Evolutionary conservation across 2,113 vertebrate genomes (phyloP), one percentile per base, ranked within the genome.

Genomic region (Silurus asotus): DNA sequence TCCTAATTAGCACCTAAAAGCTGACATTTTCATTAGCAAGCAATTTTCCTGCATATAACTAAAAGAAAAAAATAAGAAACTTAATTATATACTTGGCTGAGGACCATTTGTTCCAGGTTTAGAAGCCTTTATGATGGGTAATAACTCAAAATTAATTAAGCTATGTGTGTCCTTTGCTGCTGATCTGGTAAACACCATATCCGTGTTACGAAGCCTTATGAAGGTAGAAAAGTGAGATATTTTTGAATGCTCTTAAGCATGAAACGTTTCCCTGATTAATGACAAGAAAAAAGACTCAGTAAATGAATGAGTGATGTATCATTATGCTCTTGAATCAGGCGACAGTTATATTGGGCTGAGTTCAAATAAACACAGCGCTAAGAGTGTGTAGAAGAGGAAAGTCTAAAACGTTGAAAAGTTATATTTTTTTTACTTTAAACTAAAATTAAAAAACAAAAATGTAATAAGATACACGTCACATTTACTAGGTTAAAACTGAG

Each of bases 21-120:
- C 56, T 90, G 89, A 90, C 88, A 90, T 90, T 89, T 89, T 89
- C 90, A 87, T 89, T 83, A 88, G 83, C 4, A 74, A n/a, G 72
- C 20, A 56, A 74, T 86, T 82, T 78, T 58, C 72, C 49, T 49
- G 84, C 81, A 88, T 88, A 88, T 91, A 86, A 85, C 80, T 59
- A 86, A 84, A 90, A 87, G 1, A 70, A 45, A 70, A 72, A 72
- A 48, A 20, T 23, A 15, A 78, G 14, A 58, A 56, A 37, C 83
- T 84, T 86, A 78, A 86, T 89, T 91, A 83, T 78, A 78, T 84
- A 83, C 86, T 86, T 81, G 59, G 74, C 83, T 81, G 79, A 85
- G 55, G 75, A 87, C 84, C 85, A 87, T 88, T 89, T 88, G 86
- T 88, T 89, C 87, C 84, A 85, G 51, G 72, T 49, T 67, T 13